Conservation (phyloP, 1,140 invertebrate species). For the Episyrphus balteatus region DNA sequence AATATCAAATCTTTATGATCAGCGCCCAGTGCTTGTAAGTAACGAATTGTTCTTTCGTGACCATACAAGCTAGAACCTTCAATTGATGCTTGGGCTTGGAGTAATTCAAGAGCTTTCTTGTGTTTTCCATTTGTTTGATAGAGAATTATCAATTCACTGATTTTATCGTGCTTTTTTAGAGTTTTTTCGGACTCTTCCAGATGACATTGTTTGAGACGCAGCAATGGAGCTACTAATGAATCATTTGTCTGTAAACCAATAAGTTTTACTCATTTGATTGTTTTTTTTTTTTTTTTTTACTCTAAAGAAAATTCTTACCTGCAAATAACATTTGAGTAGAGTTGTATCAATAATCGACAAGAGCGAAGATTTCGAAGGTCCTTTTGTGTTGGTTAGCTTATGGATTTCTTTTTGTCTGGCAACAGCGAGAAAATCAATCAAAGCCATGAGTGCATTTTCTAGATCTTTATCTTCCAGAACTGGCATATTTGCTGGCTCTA, state of each 20-base stretch:
- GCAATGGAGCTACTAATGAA: conserved; percentile 77
- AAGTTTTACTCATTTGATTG: not conserved
- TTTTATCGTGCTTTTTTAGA: conserved; percentile 75
- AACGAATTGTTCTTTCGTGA: conserved; percentile 73
- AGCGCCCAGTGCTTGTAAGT: conserved; percentile 78
- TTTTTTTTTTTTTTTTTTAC: not conserved
- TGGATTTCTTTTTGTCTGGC: conserved; percentile 47
- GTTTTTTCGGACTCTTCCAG: conserved; percentile 87
- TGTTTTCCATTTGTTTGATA: conserved; percentile 91
- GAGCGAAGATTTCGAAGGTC: conserved; percentile 46
- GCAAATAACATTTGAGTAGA: conserved; percentile 88
- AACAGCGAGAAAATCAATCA: conserved; percentile 81
- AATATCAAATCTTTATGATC: conserved; percentile 87
- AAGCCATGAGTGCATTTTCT: conserved; percentile 75
- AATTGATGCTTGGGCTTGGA: conserved; percentile 65
- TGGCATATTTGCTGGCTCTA: conserved; percentile 43
- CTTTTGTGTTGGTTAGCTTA: conserved; percentile 24
- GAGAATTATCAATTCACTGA: conserved; percentile 87
- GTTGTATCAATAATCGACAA: conserved; percentile 94
- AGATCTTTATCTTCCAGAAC: conserved; percentile 72
- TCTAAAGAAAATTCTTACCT: conserved; percentile 43
- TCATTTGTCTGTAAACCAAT: conserved; percentile 71
- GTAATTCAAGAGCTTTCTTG: conserved; percentile 77
- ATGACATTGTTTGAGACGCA: conserved; percentile 91
- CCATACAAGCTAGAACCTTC: conserved; percentile 67